phyloP scores from a whole-genome alignment of 2,888 invertebrate genomes.

The Pollenia labialis region DNA sequence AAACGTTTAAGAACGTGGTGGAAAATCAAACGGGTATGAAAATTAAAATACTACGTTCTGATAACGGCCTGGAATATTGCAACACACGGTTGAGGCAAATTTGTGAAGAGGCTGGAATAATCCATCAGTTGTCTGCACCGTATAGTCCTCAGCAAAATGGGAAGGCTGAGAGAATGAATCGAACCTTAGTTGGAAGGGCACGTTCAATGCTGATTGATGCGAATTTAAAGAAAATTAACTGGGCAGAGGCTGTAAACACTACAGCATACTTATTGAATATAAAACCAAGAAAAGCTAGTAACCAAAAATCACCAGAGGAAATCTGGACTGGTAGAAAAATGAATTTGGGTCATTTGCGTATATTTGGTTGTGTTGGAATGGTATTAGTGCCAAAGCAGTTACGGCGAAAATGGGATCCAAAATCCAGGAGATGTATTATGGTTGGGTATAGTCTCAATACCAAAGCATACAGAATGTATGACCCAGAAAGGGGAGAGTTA shows the following conservation, averaged over 20 bases:
- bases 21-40: not conserved
- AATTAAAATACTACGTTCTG: constrained; percentile 30
- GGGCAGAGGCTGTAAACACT: constrained; percentile 35
- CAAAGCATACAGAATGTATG: constrained; percentile 48
- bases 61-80: constrained; percentile 33
- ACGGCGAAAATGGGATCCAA: constrained; percentile 34
- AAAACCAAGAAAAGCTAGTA: not conserved
- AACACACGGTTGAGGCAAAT: constrained; percentile 6
- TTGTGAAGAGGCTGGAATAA: constrained; percentile 29
- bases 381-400: constrained; percentile 39
- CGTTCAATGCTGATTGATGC: constrained; percentile 34
- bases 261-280: constrained; percentile 48
- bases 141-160: constrained; percentile 45
- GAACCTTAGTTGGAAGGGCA: constrained; percentile 35
- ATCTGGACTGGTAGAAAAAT: constrained; percentile 17
- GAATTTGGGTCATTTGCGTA: constrained; percentile 20
- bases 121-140: constrained; percentile 31
- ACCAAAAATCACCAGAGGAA: constrained; percentile 23
- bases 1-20: no score
- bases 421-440: constrained; percentile 41
- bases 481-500: constrained; percentile 13
- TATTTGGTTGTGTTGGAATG: constrained; percentile 53
- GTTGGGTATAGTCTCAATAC: constrained; percentile 25
- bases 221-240: constrained; percentile 25
- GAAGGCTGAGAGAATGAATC: constrained; percentile 40